These are phyloP conservation scores for Epinephelus malabaricus DNA, from an alignment of 2,797 vertebrate species.

Conservation along the genomic window DNA sequence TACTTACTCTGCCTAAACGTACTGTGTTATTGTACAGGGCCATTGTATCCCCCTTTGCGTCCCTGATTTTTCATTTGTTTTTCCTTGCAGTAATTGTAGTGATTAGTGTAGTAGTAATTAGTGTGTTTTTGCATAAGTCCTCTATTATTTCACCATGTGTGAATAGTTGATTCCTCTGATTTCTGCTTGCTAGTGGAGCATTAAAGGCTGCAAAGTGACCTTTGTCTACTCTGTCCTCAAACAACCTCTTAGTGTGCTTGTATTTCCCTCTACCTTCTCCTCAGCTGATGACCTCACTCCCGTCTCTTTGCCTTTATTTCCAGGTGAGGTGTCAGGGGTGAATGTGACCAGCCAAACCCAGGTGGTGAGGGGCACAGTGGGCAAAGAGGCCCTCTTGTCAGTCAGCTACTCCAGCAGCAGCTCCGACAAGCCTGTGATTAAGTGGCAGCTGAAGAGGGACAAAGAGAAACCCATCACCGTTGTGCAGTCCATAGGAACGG, in stretches of 20 bases:
- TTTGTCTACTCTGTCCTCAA: conserved; percentile 17
- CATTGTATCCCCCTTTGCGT: background rate
- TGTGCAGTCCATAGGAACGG: conserved; percentile 95
- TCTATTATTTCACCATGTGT: conserved; percentile 15
- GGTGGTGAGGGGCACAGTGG: conserved; percentile 91
- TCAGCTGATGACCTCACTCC: background rate
- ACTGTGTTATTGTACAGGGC: background rate
- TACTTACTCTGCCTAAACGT: background rate
- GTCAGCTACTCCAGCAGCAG: conserved; percentile 96
- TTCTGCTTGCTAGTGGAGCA: conserved; percentile 5
- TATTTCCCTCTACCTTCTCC: background rate
- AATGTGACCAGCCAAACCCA: conserved; percentile 93
- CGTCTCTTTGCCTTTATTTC: conserved; percentile 11
- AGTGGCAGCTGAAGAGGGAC: conserved; percentile 96
- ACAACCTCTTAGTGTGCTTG: background rate
- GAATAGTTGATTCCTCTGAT: conserved; percentile 23
- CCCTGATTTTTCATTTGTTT: conserved; percentile 8
- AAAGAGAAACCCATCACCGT: conserved; percentile 93
- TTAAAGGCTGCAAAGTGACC: conserved; percentile 6
- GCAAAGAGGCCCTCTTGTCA: conserved; percentile 91
- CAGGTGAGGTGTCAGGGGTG: conserved; percentile 89
- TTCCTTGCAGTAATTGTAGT: conserved; percentile 18
- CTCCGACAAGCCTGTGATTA: conserved; percentile 93
- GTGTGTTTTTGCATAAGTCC: conserved; percentile 18
- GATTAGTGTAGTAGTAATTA: conserved; percentile 41